Evolutionary conservation across 2,888 invertebrate genomes (phyloP), one percentile per base, ranked within the genome.

Genomic region (Pristionchus exspectatus): DNA sequence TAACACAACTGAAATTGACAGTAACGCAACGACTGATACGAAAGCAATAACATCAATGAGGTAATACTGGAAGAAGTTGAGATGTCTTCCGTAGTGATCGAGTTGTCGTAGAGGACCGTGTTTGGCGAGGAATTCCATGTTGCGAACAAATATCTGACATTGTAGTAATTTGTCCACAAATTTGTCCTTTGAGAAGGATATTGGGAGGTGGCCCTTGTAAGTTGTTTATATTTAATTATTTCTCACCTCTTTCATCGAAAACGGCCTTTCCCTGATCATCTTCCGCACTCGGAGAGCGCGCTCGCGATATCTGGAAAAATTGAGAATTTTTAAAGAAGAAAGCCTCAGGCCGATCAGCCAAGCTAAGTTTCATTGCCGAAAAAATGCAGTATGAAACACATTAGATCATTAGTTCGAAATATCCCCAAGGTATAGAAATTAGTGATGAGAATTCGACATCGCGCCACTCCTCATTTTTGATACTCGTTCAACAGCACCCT

Each of bases 1-100:
- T 2, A 27, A 27, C 66, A 72, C 33, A 30, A 44, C 44, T 44
- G 10, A 0, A 44, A 44, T 9, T 38, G 44, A 44, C 38, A 77
- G 44, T 0, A 81, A 4, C 4, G 74, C 74, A 5, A 38, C 44
- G 0, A 2, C 38, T 1, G 38, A 24, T 7, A 81, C 50, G n/a
- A 81, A 66, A n/a, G 87, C 87, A 27, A 88, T 30, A 24, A 88
- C 87, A 74, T 88, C 87, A 18, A 88, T 30, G 30, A 74, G 56
- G n/a, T 88, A 88, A 56, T 88, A 88, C 21, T 88, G 87, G 33
- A 54, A n/a, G 74, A 88, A 88, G 74, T 88, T 88, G 5, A 88
- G 24, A n/a, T 88, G 74, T 33, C 74, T 30, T 56, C 87, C 87
- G 33, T 56, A 88, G 12, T 88, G 87, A 12, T 74, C 56, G 18